Base-by-base conservation (phyloP, 2,888 invertebrate species). In the Penaeus monodon region DNA sequence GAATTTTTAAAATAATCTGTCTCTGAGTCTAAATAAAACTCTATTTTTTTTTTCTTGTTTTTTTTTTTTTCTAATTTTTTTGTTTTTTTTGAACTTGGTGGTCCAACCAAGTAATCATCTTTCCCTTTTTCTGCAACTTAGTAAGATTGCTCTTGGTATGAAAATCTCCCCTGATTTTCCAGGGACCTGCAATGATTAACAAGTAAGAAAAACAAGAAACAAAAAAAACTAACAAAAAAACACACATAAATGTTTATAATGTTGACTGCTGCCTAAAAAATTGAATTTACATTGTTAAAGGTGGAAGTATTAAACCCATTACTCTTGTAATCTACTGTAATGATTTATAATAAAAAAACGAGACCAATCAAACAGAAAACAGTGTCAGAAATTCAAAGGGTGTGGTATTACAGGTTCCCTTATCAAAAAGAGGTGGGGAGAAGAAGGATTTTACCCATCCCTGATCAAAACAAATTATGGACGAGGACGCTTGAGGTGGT, bases 381-480 rank as follows among this genome's bases (percentile, higher is more conserved):
- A n/a, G n/a, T 79, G 57, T 73, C 73, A 73, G 65, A 85, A 85
- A n/a, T n/a, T 85, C 70, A 80, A 79, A 74, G 79, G 63, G n/a
- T n/a, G n/a, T n/a, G 74, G 80, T 79, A 80, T 85, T 85, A 85
- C 85, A 85, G 85, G n/a, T n/a, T 85, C 85, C 80, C n/a, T n/a
- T 74, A 85, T 85, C 80, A n/a, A 80, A 85, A 85, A 84, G 74
- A 85, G 85, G 74, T 80, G n/a, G n/a, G n/a, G 85, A 85, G 73
- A 80, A 85, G 85, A 85, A n/a, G n/a, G 85, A 85, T 85, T 85
- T n/a, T n/a, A n/a, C 81, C 85, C 85, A 85, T 85, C 85, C 85
- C 85, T 85, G 85, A 85, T 85, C n/a, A n/a, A n/a, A n/a, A 85
- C 85, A 85, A 85, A 80, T n/a, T 85, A 85, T 85, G 85, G 85